Base-by-base conservation (phyloP, 2,113 vertebrate genomes). In the Austrofundulus limnaeus region DNA sequence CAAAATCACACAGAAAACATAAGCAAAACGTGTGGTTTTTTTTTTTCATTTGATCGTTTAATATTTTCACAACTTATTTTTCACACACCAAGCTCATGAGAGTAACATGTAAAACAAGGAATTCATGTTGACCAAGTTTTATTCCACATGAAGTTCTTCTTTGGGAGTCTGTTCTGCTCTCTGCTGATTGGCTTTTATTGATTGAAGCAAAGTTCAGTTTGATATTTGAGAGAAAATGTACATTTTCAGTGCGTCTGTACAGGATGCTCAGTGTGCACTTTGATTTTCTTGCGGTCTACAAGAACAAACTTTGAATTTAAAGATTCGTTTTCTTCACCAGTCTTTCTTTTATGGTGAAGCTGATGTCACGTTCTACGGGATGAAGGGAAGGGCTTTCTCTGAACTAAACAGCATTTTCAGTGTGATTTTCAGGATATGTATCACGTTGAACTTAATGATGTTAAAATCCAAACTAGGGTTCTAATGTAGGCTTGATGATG, bases 401-500 rank as follows among this genome's bases (percentile, higher is more conserved):
- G 61, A n/a, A n/a, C n/a, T 55, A 80, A 2, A 34, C 78, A 68
- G 68, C 53, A 47, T 49, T 78, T 67, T 66, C 9, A 60, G 83
- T 80, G 84, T 86, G 80, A 84, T 85, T 86, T 83, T 66, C 70
- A 71, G 77, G 76, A 75, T 50, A 81, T 75, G 85, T 80, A 66
- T 84, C 84, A 66, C 77, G 77, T 86, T 84, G 82, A 28, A 28
- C 76, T 84, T 81, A 83, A 71, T 69, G 72, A 72, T 48, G 65
- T 81, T 77, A 21, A 79, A 80, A 75, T 70, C 75, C 76, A 66
- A 77, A 61, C 66, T 79, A 85, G 64, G 84, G 67, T 85, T 85
- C 53, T 61, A 77, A 81, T 80, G 73, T 77, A 81, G 87, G 53
- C 77, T 75, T 87, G 84, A 70, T 87, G 78, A 85, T 90, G 90